phyloP scores from a whole-genome alignment of 2,113 vertebrate genomes.

The Mastomys coucha region DNA sequence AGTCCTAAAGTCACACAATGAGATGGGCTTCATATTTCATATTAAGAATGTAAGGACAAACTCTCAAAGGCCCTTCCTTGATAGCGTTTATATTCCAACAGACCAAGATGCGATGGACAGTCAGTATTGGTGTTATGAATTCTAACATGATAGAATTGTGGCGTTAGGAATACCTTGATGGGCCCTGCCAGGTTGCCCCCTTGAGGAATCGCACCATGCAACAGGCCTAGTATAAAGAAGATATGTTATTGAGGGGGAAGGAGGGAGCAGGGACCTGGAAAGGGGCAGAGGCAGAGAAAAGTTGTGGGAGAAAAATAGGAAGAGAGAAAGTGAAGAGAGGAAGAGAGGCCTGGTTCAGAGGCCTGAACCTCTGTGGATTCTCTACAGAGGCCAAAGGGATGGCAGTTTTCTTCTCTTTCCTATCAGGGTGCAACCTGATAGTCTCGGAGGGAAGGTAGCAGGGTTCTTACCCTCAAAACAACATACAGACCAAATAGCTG shows the following conservation, averaged over 20 bases:
- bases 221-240: too few species aligned
- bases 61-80: background rate
- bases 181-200: too few species aligned
- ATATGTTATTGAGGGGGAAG: too few species aligned
- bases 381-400: constrained; percentile 44
- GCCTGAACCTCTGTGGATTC: constrained; percentile 11
- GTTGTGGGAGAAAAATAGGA: too few species aligned
- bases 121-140: background rate
- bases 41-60: background rate
- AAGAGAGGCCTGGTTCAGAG: too few species aligned
- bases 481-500: background rate
- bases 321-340: too few species aligned
- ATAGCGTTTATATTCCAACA: background rate
- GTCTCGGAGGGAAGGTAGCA: background rate
- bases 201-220: too few species aligned
- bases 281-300: too few species aligned
- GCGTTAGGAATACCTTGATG: too few species aligned
- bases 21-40: background rate
- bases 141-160: too few species aligned
- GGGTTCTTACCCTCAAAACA: background rate
- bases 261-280: too few species aligned
- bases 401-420: constrained; percentile 41
- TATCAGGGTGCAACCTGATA: background rate
- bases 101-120: background rate
- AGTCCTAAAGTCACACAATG: background rate